Conservation (phyloP, 2,113 vertebrate species). For the Pelobates fuscus region DNA sequence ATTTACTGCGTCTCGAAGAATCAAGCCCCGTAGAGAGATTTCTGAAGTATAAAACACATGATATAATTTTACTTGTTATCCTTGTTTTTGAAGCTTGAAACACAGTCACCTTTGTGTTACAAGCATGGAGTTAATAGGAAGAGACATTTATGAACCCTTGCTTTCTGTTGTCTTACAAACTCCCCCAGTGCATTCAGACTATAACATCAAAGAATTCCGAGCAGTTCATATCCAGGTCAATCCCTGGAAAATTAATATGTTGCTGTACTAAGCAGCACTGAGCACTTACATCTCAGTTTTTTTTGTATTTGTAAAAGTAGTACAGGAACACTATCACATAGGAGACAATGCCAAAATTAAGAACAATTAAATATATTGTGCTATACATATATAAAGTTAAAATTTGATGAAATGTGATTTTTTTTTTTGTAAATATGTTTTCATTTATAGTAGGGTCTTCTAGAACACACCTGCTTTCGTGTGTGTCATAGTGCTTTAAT, state of each 20-base stretch:
- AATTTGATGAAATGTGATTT: no score
- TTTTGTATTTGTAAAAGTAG: not conserved
- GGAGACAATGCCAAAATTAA: constrained; percentile 9
- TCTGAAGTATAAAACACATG: constrained; percentile 25
- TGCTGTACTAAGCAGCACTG: constrained; percentile 31
- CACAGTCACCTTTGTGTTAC: constrained; percentile 33
- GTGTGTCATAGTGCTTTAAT: no score
- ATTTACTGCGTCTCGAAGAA: no score
- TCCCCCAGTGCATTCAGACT: constrained; percentile 35
- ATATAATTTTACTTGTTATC: constrained; percentile 9
- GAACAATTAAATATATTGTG: no score
- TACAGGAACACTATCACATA: not conserved
- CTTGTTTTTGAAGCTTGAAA: constrained; percentile 11
- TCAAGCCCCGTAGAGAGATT: not conserved
- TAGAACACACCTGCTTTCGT: no score
- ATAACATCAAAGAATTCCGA: constrained; percentile 43
- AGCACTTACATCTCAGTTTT: constrained; percentile 27
- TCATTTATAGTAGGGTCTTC: no score
- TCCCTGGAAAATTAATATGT: constrained; percentile 28
- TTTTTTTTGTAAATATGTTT: no score
- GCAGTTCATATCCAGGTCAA: constrained; percentile 46
- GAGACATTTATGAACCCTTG: constrained; percentile 35
- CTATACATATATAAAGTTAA: no score
- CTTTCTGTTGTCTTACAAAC: constrained; percentile 43
- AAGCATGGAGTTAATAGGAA: constrained; percentile 40